Percentiles rank a stretch among this genome's conserved stretches.
phyloP scores from a whole-genome alignment of 1,140 invertebrate species.

The Platorchestia sp. region DNA sequence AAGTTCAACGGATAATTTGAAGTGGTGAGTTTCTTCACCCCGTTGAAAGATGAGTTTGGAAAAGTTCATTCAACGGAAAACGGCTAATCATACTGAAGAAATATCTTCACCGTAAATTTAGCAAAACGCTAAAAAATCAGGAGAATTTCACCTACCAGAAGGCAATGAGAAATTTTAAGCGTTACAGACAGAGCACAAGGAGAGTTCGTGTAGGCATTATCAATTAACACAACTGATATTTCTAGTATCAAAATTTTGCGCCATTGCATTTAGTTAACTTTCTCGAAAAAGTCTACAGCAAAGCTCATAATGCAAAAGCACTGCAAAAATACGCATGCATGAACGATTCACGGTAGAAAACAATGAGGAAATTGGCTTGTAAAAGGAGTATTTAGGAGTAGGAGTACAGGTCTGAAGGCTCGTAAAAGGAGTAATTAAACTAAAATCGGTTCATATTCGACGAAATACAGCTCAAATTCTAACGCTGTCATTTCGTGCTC shows the following conservation, averaged over 20 bases:
- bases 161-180: too few relatives aligned
- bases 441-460: not conserved
- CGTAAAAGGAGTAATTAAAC: not conserved
- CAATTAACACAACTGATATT: not conserved
- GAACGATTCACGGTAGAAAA: too few relatives aligned
- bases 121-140: not conserved
- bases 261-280: not conserved
- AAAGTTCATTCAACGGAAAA: not conserved
- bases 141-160: not conserved
- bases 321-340: not conserved
- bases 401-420: not conserved
- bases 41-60: not conserved
- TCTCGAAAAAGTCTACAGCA: not conserved
- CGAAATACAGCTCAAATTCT: too few relatives aligned
- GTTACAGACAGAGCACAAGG: too few relatives aligned
- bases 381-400: not conserved
- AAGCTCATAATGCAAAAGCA: not conserved
- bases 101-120: not conserved
- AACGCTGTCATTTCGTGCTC: not conserved
- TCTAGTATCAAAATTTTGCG: not conserved
- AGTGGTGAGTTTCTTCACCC: too few relatives aligned
- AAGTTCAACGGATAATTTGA: too few relatives aligned
- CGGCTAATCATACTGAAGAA: not conserved
- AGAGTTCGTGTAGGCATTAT: not conserved
- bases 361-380: not conserved